A percentile compares a stretch with the other conserved stretches of the same genome.
phyloP scores from a whole-genome alignment of 2,797 vertebrate genomes.

The Perodicticus potto region DNA sequence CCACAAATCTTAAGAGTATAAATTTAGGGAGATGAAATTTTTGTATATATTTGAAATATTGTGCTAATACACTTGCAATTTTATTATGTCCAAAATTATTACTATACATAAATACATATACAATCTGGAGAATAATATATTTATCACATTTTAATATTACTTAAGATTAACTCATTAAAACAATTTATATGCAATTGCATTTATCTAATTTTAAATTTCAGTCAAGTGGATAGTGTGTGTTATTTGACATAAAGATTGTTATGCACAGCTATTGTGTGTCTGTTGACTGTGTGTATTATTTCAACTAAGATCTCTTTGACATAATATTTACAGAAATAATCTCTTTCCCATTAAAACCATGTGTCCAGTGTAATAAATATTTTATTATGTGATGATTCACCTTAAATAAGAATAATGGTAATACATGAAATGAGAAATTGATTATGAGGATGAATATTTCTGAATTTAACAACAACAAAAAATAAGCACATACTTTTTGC shows the following conservation, averaged over 20 bases:
- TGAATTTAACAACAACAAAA: neutral
- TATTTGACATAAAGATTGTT: neutral
- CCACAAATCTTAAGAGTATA: neutral
- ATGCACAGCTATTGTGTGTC: neutral
- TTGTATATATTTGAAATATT: neutral
- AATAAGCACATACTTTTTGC: neutral
- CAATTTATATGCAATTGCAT: neutral
- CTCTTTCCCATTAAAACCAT: neutral
- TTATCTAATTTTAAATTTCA: neutral
- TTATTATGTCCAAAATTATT: neutral
- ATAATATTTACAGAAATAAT: neutral
- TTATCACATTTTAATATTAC: neutral
- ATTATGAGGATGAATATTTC: neutral
- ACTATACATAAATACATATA: neutral
- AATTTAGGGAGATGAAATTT: neutral
- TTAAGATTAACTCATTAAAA: neutral
- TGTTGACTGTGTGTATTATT: neutral
- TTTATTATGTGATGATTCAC: neutral
- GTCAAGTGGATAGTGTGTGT: neutral
- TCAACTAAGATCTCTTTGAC: neutral
- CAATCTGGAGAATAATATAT: neutral
- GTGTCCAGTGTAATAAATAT: neutral
- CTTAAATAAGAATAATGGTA: neutral
- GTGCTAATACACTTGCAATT: neutral
- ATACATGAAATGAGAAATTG: neutral